phyloP scores from a whole-genome alignment of 2,797 vertebrate genomes.

The Synaphobranchus kaupii region DNA sequence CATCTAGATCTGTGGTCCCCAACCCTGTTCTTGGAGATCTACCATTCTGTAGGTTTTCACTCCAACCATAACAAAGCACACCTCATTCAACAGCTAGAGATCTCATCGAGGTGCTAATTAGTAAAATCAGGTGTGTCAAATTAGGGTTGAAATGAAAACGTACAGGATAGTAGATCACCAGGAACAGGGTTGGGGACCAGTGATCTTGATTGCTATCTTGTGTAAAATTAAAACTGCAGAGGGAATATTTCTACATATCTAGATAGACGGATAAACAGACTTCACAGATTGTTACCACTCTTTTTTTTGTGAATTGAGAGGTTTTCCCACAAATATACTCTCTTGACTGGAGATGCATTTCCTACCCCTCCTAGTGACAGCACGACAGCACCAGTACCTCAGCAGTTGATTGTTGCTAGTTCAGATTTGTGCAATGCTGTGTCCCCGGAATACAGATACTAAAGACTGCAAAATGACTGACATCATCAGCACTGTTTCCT shows the following conservation, averaged over 20 bases:
- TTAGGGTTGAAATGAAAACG: too few relatives aligned
- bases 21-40: too few relatives aligned
- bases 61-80: too few relatives aligned
- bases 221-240: background rate
- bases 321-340: background rate
- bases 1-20: too few relatives aligned
- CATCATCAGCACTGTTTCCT: background rate
- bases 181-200: too few relatives aligned
- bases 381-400: background rate
- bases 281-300: background rate
- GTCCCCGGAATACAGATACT: background rate
- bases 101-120: too few relatives aligned
- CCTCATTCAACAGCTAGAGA: too few relatives aligned
- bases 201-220: background rate
- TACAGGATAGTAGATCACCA: too few relatives aligned
- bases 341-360: background rate
- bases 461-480: background rate
- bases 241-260: background rate
- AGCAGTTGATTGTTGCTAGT: constrained; percentile 24
- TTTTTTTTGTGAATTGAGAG: background rate
- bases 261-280: background rate
- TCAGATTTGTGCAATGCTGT: background rate
- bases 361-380: background rate
- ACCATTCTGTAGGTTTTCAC: too few relatives aligned
- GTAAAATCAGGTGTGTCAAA: too few relatives aligned